These are phyloP conservation scores for Melanostoma mellinum DNA, from an alignment of 2,888 invertebrate species.

Conservation along the genomic window DNA sequence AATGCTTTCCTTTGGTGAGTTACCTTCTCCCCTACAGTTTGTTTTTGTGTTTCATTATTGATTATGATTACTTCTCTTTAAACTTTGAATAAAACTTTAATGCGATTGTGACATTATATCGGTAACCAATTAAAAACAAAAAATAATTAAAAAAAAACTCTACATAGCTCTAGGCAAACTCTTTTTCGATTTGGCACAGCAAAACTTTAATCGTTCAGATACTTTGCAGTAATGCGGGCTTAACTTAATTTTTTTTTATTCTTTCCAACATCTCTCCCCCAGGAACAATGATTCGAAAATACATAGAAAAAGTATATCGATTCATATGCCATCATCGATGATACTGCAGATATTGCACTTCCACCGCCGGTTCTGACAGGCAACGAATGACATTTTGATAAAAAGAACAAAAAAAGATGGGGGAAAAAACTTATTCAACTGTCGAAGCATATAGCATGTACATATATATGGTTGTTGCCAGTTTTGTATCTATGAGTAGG, in stretches of 20 bases:
- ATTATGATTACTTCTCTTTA: too few species aligned
- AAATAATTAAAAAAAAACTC: not conserved
- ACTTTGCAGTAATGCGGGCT: constrained; percentile 40
- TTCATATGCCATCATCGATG: constrained; percentile 43
- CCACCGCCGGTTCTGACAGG: constrained; percentile 14
- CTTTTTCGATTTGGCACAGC: constrained; percentile 31
- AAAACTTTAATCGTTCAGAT: constrained; percentile 56
- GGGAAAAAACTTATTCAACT: constrained; percentile 18
- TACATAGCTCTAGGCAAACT: too few species aligned
- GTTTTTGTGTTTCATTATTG: too few species aligned
- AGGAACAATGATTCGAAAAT: constrained; percentile 31
- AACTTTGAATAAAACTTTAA: not conserved
- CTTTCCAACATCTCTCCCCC: not conserved
- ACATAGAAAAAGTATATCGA: constrained; percentile 19
- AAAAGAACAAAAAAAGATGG: constrained; percentile 10
- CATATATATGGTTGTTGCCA: constrained; percentile 24
- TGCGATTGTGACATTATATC: constrained; percentile 38
- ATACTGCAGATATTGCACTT: constrained; percentile 45
- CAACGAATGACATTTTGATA: constrained; percentile 43
- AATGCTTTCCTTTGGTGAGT: too few species aligned
- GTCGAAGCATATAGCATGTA: constrained; percentile 14
- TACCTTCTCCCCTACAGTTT: too few species aligned
- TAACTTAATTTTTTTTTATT: not conserved
- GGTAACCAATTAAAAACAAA: constrained; percentile 14
- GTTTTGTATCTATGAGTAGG: constrained; percentile 3